Base-by-base conservation (phyloP, 1,140 invertebrate species). In the Platorchestia sp. region DNA sequence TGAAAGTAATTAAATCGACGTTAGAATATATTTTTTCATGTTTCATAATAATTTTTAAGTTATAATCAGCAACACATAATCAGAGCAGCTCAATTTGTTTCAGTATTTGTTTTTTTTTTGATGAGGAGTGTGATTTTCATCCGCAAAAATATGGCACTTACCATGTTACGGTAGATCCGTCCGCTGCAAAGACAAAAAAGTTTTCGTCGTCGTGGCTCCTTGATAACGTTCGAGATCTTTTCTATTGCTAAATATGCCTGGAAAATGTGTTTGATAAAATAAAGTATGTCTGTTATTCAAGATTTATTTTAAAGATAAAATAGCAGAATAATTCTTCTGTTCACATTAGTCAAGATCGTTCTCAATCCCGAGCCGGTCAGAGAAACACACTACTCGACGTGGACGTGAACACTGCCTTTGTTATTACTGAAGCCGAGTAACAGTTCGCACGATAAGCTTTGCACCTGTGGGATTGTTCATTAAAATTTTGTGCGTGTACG, bases 391-490 rank as follows among this genome's bases (percentile, higher is more conserved):
- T 89, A 19, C 87, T 89, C 87, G 87, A 89, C 41, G 87, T 44
- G 87, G 43, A 89, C 87, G 87, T 89, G 41, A 42, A 89, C 87
- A 89, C 87, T 89, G 87, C 59, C 59, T 14, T 75, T 75, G 59
- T 75, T 75, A 75, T 75, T 75, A 36, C 59, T 75, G 59, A 51
- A 51, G 59, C 1, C 59, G 10, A 22, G 59, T 75, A 75, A 75
- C 3, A 22, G 27, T 75, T 75, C 59, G 36, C 1, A 27, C 27
- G 59, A 75, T 75, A 75, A 89, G 87, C 41, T 42, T 89, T 19
- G 16, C 87, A 41, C n/a, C 43, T 89, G 43, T 42, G 27, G 14
- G 3, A 89, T 89, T 16, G 41, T 89, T 10, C 36, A 19, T 7
- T 44, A 41, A 42, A 42, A 89, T 10, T 42, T 27, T 14, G 41